Percentiles rank a stretch among this genome's conserved stretches.
phyloP scores from a whole-genome alignment of 2,797 vertebrate species.

The Molossus alvarezi region DNA sequence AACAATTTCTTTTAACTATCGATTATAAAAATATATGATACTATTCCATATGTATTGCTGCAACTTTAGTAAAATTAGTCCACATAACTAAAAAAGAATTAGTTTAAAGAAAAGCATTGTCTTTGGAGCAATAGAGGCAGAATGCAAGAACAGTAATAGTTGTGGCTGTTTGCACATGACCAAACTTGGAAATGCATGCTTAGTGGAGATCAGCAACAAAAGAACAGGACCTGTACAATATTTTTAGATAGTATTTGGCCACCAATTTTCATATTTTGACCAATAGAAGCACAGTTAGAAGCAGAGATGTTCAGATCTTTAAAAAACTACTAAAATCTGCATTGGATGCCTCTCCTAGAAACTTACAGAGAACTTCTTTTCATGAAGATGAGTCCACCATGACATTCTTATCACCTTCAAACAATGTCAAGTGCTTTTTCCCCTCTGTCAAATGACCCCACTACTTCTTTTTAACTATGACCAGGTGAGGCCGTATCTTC shows the following conservation, averaged over 20 bases:
- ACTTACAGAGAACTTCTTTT: background rate
- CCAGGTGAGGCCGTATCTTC: background rate
- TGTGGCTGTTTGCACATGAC: background rate
- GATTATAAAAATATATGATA: slow-evolving; percentile 35
- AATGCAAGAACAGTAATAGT: background rate
- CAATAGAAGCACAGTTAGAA: background rate
- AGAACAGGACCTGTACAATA: background rate
- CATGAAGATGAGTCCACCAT: background rate
- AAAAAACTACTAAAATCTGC: background rate
- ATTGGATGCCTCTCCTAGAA: background rate
- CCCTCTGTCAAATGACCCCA: background rate
- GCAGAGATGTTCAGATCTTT: background rate
- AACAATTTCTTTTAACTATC: slow-evolving; percentile 48
- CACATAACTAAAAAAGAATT: background rate
- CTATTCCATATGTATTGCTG: background rate
- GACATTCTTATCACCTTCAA: background rate
- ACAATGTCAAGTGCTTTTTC: background rate
- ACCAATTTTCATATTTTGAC: background rate
- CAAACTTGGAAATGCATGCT: background rate
- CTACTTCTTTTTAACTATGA: background rate
- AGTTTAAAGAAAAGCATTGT: background rate
- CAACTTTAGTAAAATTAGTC: slow-evolving; percentile 25
- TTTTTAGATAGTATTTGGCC: background rate
- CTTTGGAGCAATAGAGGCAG: background rate
- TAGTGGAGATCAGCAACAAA: too few species aligned